These are phyloP conservation scores for Aporophyla nigra DNA, from an alignment of 2,888 invertebrate species.

Conservation along the genomic window DNA sequence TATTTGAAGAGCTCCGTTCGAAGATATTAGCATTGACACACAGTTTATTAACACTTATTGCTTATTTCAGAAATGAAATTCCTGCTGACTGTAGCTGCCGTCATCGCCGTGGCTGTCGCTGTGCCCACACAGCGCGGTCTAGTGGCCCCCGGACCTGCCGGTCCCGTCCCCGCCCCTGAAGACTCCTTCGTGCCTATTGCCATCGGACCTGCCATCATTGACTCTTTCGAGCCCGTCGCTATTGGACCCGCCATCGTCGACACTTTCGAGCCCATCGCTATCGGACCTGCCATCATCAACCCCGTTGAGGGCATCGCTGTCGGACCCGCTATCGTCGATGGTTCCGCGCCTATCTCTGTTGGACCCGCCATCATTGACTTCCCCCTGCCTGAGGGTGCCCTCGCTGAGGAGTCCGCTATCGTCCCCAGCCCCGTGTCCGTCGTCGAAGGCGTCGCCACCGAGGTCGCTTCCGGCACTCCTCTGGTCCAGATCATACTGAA, in stretches of 20 bases:
- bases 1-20: too few relatives aligned
- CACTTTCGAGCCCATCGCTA: slow-evolving; percentile 36
- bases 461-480: slow-evolving; percentile 45
- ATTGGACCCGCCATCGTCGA: slow-evolving; percentile 60
- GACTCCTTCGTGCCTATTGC: slow-evolving; percentile 48
- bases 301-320: slow-evolving; percentile 37
- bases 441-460: slow-evolving; percentile 27
- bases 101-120: slow-evolving; percentile 60
- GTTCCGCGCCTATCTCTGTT: slow-evolving; percentile 24
- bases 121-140: slow-evolving; percentile 58
- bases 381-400: slow-evolving; percentile 53
- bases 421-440: slow-evolving; percentile 27
- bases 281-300: slow-evolving; percentile 61
- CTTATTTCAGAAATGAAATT: slow-evolving; percentile 58
- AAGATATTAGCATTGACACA: too few relatives aligned
- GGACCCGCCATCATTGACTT: slow-evolving; percentile 58
- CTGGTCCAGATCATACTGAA: slow-evolving; percentile 73
- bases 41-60: neutral
- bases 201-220: slow-evolving; percentile 66
- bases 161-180: slow-evolving; percentile 40
- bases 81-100: slow-evolving; percentile 54
- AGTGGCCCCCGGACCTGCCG: slow-evolving; percentile 53
- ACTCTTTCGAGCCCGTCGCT: slow-evolving; percentile 75
- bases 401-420: slow-evolving; percentile 30
- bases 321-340: slow-evolving; percentile 56